A percentile compares a stretch with the other conserved stretches of the same genome.
Conservation (phyloP, 2,797 vertebrate species). For the Poliocrania exsul region DNA sequence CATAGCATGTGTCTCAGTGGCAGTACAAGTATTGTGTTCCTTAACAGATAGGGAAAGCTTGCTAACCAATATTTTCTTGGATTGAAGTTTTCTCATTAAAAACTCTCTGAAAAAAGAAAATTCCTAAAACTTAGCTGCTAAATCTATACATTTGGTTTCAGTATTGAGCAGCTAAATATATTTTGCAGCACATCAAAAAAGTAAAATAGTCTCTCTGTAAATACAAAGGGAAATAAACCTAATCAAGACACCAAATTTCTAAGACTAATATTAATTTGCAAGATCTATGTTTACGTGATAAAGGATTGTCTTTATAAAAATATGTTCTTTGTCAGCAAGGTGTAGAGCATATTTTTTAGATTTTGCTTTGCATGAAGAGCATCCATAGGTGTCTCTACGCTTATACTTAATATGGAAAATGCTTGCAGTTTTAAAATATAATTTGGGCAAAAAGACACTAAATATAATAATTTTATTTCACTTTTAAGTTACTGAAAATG, state of each 20-base stretch:
- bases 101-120: not conserved
- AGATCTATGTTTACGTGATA: not conserved
- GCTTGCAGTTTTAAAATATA: slow-evolving; percentile 44
- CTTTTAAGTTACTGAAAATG: slow-evolving; percentile 61
- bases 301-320: not conserved
- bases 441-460: slow-evolving; percentile 26
- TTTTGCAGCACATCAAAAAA: not conserved
- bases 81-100: not conserved
- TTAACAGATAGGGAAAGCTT: not conserved
- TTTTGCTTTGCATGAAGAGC: not conserved
- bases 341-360: not conserved
- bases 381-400: slow-evolving; percentile 12
- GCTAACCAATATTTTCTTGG: not conserved
- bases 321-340: not conserved
- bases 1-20: not conserved
- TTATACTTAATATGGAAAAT: slow-evolving; percentile 14
- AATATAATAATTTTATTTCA: slow-evolving; percentile 51
- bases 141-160: not conserved
- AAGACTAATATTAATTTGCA: not conserved
- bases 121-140: not conserved
- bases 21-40: not conserved
- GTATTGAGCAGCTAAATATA: not conserved
- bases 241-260: not conserved
- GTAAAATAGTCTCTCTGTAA: not conserved
- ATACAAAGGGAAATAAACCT: not conserved